Base-by-base conservation (phyloP, 2,113 vertebrate species). In the Ornithorhynchus anatinus region DNA sequence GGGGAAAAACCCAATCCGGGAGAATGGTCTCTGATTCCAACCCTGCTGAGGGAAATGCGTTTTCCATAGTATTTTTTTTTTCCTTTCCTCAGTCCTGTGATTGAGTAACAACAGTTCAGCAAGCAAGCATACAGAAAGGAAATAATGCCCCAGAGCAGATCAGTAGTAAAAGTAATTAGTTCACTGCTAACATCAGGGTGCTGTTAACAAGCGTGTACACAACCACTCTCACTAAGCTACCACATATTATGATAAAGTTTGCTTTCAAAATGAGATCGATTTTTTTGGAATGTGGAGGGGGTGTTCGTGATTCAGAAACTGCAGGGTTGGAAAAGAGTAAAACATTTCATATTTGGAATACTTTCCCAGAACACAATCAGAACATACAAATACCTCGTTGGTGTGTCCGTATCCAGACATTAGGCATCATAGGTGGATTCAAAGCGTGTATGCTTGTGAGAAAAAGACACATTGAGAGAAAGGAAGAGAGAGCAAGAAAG, bases 101-200 rank as follows among this genome's bases (percentile, higher is more conserved):
- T 40, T 69, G 84, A 83, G 80, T 85, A 79, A 84, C 79, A 85
- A 69, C 48, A 75, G 53, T 86, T 88, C 53, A 86, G 75, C 72
- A 83, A 81, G 79, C 81, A 85, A 69, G 53, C 59, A 20, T 48
- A 78, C 32, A 59, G 80, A 77, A 79, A 76, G 73, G 70, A 89
- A 89, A 87, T 81, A 85, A 84, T 82, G 80, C 57, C 76, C 79
- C 52, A 51, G 77, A 84, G 82, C 75, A 72, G 69, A 82, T 72
- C 75, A 77, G 73, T 83, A 77, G 79, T 89, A 84, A 86, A 89
- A 87, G 75, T 87, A 85, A 87, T 87, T 85, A 86, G 68, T 81
- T 90, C 79, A 70, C 86, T 78, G 68, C 81, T 88, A 82, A 77
- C 78, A 82, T 75, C 68, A 82, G 76, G 65, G 86, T 68, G 52